A percentile compares a stretch with the other conserved stretches of the same genome.
phyloP scores from a whole-genome alignment of 2,888 invertebrate genomes.

The Erpobdella octoculata region DNA sequence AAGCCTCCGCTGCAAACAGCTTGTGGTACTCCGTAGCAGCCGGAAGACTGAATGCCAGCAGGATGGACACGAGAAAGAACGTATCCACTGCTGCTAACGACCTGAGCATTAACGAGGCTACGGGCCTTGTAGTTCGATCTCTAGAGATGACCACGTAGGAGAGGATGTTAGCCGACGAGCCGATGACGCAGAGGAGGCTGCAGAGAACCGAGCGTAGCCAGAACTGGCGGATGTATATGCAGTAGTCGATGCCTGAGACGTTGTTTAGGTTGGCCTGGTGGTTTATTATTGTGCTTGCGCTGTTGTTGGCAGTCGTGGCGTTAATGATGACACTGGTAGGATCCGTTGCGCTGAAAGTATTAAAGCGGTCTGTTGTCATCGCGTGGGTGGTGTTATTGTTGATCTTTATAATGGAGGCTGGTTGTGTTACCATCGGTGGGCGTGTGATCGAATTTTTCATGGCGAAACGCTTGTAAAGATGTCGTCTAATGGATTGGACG shows the following conservation, averaged over 20 bases:
- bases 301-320: background rate
- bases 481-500: too few species aligned
- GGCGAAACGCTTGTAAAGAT: too few species aligned
- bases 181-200: conserved; percentile 13
- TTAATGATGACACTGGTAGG: background rate
- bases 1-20: too few species aligned
- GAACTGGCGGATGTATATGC: background rate
- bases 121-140: conserved; percentile 20
- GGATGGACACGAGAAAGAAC: conserved; percentile 21
- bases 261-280: background rate
- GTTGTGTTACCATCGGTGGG: too few species aligned
- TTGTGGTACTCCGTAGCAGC: conserved; percentile 17
- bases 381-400: too few species aligned
- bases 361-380: too few species aligned
- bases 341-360: too few species aligned
- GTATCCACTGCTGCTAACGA: conserved; percentile 23
- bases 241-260: background rate
- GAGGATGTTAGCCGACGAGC: conserved; percentile 13
- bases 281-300: too few species aligned
- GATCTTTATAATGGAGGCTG: too few species aligned
- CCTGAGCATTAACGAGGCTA: conserved; percentile 25
- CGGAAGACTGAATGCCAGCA: conserved; percentile 14
- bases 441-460: too few species aligned
- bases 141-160: conserved; percentile 25
- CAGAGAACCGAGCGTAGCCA: background rate